phyloP scores from a whole-genome alignment of 2,888 invertebrate species.

The Chloroclysta siterata region DNA sequence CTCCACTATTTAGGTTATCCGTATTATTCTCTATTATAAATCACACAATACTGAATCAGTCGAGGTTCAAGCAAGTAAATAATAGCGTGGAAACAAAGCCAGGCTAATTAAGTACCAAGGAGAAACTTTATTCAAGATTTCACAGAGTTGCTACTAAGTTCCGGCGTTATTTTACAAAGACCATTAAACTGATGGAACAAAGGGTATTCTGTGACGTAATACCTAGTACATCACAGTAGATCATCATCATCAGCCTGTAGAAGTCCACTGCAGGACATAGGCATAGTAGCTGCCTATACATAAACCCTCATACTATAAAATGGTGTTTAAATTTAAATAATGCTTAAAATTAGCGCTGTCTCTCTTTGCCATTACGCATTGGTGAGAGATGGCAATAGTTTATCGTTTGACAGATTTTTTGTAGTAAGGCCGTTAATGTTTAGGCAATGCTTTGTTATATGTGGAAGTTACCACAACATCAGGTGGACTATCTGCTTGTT shows the following conservation, averaged over 20 bases:
- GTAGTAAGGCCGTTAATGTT: too few species aligned
- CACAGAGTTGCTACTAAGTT: slow-evolving; percentile 44
- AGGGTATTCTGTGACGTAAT: slow-evolving; percentile 12
- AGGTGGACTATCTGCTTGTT: too few species aligned
- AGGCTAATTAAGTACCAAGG: slow-evolving; percentile 44
- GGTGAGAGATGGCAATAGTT: too few species aligned
- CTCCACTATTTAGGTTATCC: background rate
- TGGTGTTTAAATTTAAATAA: too few species aligned
- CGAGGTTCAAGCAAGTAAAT: slow-evolving; percentile 5
- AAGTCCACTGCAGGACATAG: too few species aligned
- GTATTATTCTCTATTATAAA: background rate
- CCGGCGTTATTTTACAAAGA: slow-evolving; percentile 49
- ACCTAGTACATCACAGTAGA: background rate
- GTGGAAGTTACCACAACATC: too few species aligned
- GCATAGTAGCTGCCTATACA: too few species aligned
- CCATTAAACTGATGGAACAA: slow-evolving; percentile 44
- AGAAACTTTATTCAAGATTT: slow-evolving; percentile 50
- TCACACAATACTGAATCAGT: slow-evolving; percentile 6
- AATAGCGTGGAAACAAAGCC: slow-evolving; percentile 23
- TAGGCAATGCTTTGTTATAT: too few species aligned
- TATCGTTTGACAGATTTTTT: too few species aligned
- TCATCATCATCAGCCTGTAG: background rate
- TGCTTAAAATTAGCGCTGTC: too few species aligned
- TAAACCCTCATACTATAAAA: too few species aligned
- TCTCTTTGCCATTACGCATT: too few species aligned